Evolutionary conservation across 1,140 invertebrate species (phyloP), one percentile per base, ranked within the genome.

Genomic region (Triops cancriformis): DNA sequence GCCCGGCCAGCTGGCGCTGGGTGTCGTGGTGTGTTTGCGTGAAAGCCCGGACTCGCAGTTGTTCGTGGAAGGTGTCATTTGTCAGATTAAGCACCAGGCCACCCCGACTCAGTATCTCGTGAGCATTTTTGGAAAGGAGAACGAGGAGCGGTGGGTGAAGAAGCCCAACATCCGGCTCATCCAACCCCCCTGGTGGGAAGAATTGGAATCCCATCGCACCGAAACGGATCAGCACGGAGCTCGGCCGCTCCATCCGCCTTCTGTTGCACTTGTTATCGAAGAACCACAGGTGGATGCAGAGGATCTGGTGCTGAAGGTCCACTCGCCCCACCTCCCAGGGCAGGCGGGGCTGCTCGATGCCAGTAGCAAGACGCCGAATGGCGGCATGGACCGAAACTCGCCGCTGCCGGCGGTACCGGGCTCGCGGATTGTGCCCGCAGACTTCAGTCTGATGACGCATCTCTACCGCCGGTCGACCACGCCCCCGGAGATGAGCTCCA

Each of bases 101-200:
- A 89, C 91, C 80, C 89, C 91, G 64, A 90, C 91, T 79, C 89
- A 91, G 82, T 96, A 95, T 86, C 86, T 90, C 77, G 93, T 97
- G 27, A 90, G 90, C 3, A 76, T 76, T 84, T 88, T 94, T 79
- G 86, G 86, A 5, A 85, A 84, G 75, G 85, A 86, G 26, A 83
- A 83, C 26, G 85, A 85, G 82, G 85, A 85, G 81, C 84, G 85
- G 78, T 87, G 90, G 80, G 91, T 95, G 74, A 92, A 92, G 81
- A 87, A 96, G 41, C 93, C 96, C 1, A 94, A 96, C 84, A 84
- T 98, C 45, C 88, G 96, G n/a, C 88, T 98, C 1, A 84, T 98
- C 76, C 89, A 93, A 82, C 95, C 96, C 14, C 96, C 96, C 0
- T 98, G 96, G 96, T 93, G 90, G 85, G 96, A 98, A 82, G 96